Conservation (phyloP, 2,888 invertebrate species). For the Pachydiplax longipennis region DNA sequence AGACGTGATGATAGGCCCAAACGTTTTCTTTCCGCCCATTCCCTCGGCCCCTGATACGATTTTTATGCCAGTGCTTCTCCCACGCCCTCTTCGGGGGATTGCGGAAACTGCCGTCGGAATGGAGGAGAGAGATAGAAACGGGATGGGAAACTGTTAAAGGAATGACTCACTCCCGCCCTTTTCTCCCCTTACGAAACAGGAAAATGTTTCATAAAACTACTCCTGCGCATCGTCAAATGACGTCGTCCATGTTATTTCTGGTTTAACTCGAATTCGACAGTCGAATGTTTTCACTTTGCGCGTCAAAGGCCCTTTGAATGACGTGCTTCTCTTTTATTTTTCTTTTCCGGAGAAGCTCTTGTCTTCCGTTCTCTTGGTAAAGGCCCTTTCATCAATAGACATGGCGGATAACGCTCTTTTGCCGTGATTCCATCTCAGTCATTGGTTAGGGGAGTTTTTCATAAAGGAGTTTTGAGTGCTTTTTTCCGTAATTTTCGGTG, state of each 20-base stretch:
- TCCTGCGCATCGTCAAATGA: background rate
- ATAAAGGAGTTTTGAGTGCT: too few relatives aligned
- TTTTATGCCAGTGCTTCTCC: conserved; percentile 12
- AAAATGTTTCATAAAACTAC: background rate
- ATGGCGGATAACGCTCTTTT: too few relatives aligned
- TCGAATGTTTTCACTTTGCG: background rate
- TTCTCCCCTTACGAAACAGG: background rate
- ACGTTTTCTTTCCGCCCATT: background rate
- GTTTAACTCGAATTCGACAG: background rate
- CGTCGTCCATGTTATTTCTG: background rate
- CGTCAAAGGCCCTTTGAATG: background rate
- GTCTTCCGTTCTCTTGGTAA: background rate
- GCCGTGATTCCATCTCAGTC: too few relatives aligned
- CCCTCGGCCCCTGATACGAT: conserved; percentile 9
- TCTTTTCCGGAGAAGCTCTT: background rate
- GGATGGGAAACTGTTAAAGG: background rate
- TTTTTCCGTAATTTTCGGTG: too few relatives aligned
- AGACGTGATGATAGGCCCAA: conserved; percentile 14
- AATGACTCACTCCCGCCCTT: background rate
- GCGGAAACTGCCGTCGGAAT: conserved; percentile 14
- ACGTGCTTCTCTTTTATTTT: background rate
- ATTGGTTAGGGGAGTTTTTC: too few relatives aligned
- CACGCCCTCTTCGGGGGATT: conserved; percentile 30
- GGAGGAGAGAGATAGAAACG: background rate
- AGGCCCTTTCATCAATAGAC: too few relatives aligned